phyloP scores from a whole-genome alignment of 2,113 vertebrate genomes.

The Limnothrissa miodon region DNA sequence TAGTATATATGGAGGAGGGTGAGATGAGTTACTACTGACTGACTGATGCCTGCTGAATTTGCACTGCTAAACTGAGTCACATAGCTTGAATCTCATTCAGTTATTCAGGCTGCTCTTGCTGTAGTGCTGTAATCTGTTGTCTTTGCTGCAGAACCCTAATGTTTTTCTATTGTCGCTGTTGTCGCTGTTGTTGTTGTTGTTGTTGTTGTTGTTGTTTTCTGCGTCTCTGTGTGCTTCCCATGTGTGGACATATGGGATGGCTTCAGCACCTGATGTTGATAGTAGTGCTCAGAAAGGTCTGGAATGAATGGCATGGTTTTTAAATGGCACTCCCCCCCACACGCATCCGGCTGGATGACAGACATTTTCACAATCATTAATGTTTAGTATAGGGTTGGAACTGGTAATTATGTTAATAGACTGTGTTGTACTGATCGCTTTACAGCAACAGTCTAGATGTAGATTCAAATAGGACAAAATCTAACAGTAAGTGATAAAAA shows the following conservation, averaged over 20 bases:
- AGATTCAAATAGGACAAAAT: background rate
- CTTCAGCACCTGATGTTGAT: slow-evolving; percentile 52
- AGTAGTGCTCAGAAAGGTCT: slow-evolving; percentile 42
- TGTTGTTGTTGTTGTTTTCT: slow-evolving; percentile 30
- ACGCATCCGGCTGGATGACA: slow-evolving; percentile 15
- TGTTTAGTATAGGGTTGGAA: too few species aligned
- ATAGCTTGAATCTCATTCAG: background rate
- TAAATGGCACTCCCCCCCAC: background rate
- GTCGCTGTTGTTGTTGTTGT: slow-evolving; percentile 20
- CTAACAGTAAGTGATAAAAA: too few species aligned
- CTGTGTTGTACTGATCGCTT: too few species aligned
- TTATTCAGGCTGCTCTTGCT: slow-evolving; percentile 23
- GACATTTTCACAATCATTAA: slow-evolving; percentile 9
- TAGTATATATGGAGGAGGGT: too few species aligned
- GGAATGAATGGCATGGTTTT: slow-evolving; percentile 40
- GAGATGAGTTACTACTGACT: too few species aligned
- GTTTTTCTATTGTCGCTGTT: background rate
- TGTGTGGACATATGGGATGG: slow-evolving; percentile 56
- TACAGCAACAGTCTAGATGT: background rate
- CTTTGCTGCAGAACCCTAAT: slow-evolving; percentile 45
- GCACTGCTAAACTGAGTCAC: slow-evolving; percentile 8
- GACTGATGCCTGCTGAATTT: background rate
- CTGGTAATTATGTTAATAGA: too few species aligned
- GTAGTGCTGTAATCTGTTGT: slow-evolving; percentile 59
- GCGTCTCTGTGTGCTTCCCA: slow-evolving; percentile 21